These are phyloP conservation scores for Haemorhous mexicanus DNA, from an alignment of 2,113 vertebrate species.

Conservation along the genomic window DNA sequence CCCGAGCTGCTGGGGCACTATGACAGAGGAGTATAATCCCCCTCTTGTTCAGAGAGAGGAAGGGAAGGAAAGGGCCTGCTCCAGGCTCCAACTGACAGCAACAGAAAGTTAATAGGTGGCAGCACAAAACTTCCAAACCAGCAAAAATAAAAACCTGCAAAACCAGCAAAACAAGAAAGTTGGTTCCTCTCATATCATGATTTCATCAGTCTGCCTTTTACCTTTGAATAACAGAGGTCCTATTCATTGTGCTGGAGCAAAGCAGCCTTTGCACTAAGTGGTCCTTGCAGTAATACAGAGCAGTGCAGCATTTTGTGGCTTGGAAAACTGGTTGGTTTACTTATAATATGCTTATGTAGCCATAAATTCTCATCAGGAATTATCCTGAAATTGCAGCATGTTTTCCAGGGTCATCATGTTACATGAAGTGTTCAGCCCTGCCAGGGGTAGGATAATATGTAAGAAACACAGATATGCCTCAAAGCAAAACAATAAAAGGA, in stretches of 20 bases:
- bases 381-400: neutral
- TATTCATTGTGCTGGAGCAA: neutral
- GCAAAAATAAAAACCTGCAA: neutral
- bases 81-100: neutral
- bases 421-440: neutral
- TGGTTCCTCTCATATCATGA: neutral
- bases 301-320: neutral
- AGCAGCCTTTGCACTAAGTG: neutral
- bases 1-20: neutral
- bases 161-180: conserved; percentile 11
- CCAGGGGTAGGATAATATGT: neutral
- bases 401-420: conserved; percentile 13
- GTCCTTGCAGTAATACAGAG: neutral
- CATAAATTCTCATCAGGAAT: neutral
- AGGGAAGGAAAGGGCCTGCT: neutral
- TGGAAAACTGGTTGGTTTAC: neutral
- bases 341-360: neutral
- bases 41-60: neutral
- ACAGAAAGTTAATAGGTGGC: neutral
- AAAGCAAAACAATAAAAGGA: neutral
- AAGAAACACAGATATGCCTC: neutral
- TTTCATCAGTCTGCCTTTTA: neutral
- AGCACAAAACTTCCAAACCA: neutral
- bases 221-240: neutral
- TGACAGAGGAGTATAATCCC: neutral